Percentiles rank a stretch among this genome's conserved stretches.
These are phyloP conservation scores for Cryptotis parvus DNA, from an alignment of 2,113 vertebrate genomes.

Conservation along the genomic window DNA sequence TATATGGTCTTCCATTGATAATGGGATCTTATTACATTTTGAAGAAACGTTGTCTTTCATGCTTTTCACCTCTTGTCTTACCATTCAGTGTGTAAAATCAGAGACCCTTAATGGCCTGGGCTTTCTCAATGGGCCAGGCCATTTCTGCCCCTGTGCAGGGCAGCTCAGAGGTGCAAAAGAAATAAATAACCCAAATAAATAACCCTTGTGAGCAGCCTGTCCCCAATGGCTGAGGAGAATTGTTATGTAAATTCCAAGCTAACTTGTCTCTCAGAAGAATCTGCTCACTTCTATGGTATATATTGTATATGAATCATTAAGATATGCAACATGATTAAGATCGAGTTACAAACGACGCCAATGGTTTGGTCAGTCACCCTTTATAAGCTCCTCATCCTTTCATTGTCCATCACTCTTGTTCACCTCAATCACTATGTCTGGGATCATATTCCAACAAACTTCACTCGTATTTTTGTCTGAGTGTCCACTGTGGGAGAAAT, in stretches of 20 bases:
- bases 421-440: background rate
- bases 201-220: background rate
- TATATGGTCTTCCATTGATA: background rate
- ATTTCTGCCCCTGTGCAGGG: background rate
- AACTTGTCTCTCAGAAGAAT: background rate
- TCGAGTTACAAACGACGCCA: background rate
- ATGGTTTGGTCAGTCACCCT: too few relatives aligned
- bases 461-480: background rate
- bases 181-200: too few relatives aligned
- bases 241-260: background rate
- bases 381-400: background rate
- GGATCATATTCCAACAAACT: background rate
- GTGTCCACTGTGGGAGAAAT: background rate
- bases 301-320: background rate
- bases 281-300: background rate
- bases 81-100: accelerated
- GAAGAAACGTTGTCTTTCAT: background rate
- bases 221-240: background rate
- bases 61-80: background rate
- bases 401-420: background rate
- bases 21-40: background rate
- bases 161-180: background rate
- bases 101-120: background rate
- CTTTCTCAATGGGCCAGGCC: background rate
- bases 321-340: background rate